Evolutionary conservation across 2,797 vertebrate species (phyloP).

Genomic region (Pangasius djambal): DNA sequence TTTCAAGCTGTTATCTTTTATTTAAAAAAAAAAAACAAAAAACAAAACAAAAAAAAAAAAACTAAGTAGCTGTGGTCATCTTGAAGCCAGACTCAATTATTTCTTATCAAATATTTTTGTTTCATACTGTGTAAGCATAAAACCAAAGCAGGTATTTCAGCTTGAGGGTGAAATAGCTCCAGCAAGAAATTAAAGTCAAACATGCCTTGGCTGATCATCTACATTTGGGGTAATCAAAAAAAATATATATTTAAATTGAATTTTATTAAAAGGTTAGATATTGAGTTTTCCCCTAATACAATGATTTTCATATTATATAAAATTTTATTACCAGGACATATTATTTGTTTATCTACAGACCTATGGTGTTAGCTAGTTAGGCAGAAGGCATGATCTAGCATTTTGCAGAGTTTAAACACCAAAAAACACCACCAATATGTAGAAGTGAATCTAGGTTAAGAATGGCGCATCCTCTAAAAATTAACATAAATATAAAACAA

Average conservation of each 20-base stretch:
- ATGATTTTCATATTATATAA: no score
- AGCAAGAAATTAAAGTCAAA: neutral
- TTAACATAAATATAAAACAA: neutral
- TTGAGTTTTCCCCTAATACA: no score
- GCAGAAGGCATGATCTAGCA: slow-evolving; percentile 20
- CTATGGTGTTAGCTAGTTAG: slow-evolving; percentile 27
- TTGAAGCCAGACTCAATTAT: neutral
- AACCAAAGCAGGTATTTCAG: neutral
- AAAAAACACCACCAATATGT: neutral
- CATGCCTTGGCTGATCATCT: neutral
- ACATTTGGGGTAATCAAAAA: neutral
- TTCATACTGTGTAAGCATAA: neutral
- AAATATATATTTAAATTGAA: no score
- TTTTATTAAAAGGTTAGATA: no score
- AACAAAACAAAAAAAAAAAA: no score
- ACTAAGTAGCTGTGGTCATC: neutral
- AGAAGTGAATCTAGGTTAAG: neutral
- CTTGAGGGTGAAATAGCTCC: neutral
- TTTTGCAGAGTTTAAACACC: slow-evolving; percentile 16
- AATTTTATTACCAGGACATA: neutral
- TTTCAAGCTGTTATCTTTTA: neutral
- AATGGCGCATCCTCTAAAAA: neutral
- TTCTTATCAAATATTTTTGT: neutral
- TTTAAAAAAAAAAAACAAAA: neutral
- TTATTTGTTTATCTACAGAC: neutral